Evolutionary conservation across 2,888 invertebrate species (phyloP).

Genomic region (Muscina levida): DNA sequence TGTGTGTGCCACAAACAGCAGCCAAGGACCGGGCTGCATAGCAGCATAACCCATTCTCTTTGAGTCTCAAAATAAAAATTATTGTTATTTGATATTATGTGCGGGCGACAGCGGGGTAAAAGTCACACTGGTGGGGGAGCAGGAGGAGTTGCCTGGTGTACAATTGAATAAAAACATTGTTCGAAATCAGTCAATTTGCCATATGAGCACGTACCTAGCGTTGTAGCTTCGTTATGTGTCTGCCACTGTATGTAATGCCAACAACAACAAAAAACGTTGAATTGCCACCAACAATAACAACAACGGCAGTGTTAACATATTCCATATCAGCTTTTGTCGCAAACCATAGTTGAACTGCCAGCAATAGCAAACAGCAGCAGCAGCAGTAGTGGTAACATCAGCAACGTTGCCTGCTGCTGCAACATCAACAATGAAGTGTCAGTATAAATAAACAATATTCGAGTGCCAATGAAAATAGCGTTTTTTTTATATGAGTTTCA

Average conservation of each 20-base stretch:
- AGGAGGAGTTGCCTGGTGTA: neutral
- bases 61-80: slow-evolving; percentile 19
- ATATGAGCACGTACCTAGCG: slow-evolving; percentile 67
- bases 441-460: slow-evolving; percentile 59
- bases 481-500: slow-evolving; percentile 21
- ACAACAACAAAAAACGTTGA: slow-evolving; percentile 45
- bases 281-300: neutral
- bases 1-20: neutral
- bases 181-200: slow-evolving; percentile 69
- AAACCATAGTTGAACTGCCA: too few species aligned
- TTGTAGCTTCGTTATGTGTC: slow-evolving; percentile 64
- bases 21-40: neutral
- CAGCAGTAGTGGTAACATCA: slow-evolving; percentile 20
- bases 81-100: slow-evolving; percentile 39
- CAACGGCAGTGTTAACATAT: neutral
- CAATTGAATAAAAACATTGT: slow-evolving; percentile 54
- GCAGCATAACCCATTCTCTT: neutral
- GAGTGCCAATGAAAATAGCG: slow-evolving; percentile 23
- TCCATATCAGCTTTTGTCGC: too few species aligned
- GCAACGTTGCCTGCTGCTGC: slow-evolving; percentile 24
- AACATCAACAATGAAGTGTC: slow-evolving; percentile 51
- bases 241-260: slow-evolving; percentile 48
- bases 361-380: too few species aligned
- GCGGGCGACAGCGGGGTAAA: neutral
- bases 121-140: neutral